Percentiles rank a stretch among this genome's conserved stretches.
These are phyloP conservation scores for Araneus ventricosus DNA, from an alignment of 1,140 invertebrate species.

Conservation along the genomic window DNA sequence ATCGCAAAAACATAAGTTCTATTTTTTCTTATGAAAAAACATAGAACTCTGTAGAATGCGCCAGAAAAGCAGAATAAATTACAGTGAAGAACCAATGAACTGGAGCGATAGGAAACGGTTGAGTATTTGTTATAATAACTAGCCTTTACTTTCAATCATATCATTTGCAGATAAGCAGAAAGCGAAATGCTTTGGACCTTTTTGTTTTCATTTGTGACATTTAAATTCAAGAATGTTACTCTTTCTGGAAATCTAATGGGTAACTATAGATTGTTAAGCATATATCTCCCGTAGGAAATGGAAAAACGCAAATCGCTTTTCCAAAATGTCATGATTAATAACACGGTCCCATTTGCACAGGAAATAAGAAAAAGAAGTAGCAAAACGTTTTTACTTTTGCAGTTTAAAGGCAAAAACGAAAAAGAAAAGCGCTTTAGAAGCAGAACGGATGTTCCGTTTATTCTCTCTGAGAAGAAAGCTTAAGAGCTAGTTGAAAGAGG, in stretches of 20 bases:
- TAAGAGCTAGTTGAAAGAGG: slow-evolving; percentile 52
- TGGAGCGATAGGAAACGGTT: too few species aligned
- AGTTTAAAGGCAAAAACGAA: background rate
- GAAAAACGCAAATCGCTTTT: slow-evolving; percentile 10
- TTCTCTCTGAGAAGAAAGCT: slow-evolving; percentile 23
- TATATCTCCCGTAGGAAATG: slow-evolving; percentile 16
- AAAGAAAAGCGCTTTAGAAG: background rate
- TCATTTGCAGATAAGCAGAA: background rate
- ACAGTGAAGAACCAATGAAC: too few species aligned
- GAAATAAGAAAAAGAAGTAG: slow-evolving; percentile 29
- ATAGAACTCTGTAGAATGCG: too few species aligned
- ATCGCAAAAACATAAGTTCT: too few species aligned
- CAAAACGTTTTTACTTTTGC: slow-evolving; percentile 8
- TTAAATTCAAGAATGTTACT: background rate
- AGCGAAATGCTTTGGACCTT: background rate
- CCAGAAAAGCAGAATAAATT: too few species aligned
- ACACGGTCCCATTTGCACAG: background rate
- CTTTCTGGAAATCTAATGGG: background rate
- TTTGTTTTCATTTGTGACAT: background rate
- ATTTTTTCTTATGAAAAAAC: too few species aligned
- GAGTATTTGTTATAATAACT: too few species aligned
- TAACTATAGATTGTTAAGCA: background rate
- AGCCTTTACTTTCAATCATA: too few species aligned
- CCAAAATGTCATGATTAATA: slow-evolving; percentile 20
- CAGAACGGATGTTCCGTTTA: slow-evolving; percentile 52